Conservation (phyloP, 2,113 vertebrate species). For the Cynoglossus semilaevis region DNA sequence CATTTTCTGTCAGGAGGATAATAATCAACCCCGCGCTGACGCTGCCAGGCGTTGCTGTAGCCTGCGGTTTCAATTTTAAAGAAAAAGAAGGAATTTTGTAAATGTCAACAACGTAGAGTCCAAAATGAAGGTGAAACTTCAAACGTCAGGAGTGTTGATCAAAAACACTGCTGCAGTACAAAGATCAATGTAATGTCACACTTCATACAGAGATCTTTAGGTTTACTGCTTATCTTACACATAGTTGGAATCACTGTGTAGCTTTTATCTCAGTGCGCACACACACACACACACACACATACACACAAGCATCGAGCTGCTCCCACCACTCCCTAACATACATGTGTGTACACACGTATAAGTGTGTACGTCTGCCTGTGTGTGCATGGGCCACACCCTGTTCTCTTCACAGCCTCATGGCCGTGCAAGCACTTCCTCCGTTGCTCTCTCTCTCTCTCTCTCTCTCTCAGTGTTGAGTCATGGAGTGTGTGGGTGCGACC, state of each 20-base stretch:
- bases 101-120: too few species aligned
- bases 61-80: neutral
- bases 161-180: constrained; percentile 14
- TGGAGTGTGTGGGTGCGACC: constrained; percentile 39
- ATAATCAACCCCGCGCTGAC: neutral
- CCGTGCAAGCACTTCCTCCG: constrained; percentile 49
- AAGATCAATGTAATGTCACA: constrained; percentile 11
- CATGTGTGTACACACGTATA: neutral
- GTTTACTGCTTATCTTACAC: constrained; percentile 21
- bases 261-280: constrained; percentile 33
- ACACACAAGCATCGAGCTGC: too few species aligned
- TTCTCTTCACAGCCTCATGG: constrained; percentile 30
- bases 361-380: neutral
- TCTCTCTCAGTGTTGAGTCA: constrained; percentile 50
- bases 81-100: too few species aligned
- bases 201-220: constrained; percentile 14
- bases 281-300: neutral
- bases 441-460: constrained; percentile 43
- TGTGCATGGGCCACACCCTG: constrained; percentile 58
- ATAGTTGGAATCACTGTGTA: constrained; percentile 23
- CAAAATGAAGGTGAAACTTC: too few species aligned
- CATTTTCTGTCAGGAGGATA: neutral
- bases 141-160: constrained; percentile 5
- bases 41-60: neutral
- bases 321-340: too few species aligned